Evolutionary conservation across 2,797 vertebrate species (phyloP).

Genomic region (Myripristis murdjan): DNA sequence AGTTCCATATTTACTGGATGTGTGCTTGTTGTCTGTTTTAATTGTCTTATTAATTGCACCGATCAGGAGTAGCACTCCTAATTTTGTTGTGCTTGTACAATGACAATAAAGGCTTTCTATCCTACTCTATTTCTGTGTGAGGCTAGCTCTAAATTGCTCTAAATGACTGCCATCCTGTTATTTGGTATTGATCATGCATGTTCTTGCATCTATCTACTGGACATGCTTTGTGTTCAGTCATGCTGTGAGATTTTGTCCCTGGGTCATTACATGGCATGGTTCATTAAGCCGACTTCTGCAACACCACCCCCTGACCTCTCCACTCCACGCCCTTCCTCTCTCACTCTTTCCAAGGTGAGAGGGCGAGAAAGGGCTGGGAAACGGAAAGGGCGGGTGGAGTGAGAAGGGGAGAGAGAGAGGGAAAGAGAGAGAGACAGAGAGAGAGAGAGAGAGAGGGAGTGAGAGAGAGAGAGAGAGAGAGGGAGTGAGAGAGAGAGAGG

Average conservation of each 20-base stretch:
- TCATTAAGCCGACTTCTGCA: constrained; percentile 50
- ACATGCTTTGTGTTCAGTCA: constrained; percentile 8
- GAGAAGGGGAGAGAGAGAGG: constrained; percentile 43
- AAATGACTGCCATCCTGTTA: constrained; percentile 1
- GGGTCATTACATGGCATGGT: constrained; percentile 40
- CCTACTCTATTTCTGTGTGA: too few species aligned
- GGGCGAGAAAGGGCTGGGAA: constrained; percentile 44
- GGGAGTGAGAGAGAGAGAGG: constrained; percentile 23
- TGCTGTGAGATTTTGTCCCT: constrained; percentile 13
- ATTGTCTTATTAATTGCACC: too few species aligned
- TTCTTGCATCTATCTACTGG: not conserved
- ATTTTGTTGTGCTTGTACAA: too few species aligned
- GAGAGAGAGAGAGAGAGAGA: too few species aligned
- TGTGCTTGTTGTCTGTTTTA: too few species aligned
- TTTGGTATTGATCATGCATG: constrained; percentile 8
- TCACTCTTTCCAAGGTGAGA: constrained; percentile 56
- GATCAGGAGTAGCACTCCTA: too few species aligned
- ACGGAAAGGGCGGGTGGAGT: too few species aligned
- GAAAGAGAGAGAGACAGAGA: constrained; percentile 3
- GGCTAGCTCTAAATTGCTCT: too few species aligned
- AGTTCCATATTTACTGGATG: too few species aligned
- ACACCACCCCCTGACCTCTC: constrained; percentile 48
- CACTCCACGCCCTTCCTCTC: constrained; percentile 32
- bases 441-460: too few species aligned
- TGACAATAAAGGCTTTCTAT: too few species aligned